Conservation (phyloP, 2,888 invertebrate genomes). For the Tenthredo notha region DNA sequence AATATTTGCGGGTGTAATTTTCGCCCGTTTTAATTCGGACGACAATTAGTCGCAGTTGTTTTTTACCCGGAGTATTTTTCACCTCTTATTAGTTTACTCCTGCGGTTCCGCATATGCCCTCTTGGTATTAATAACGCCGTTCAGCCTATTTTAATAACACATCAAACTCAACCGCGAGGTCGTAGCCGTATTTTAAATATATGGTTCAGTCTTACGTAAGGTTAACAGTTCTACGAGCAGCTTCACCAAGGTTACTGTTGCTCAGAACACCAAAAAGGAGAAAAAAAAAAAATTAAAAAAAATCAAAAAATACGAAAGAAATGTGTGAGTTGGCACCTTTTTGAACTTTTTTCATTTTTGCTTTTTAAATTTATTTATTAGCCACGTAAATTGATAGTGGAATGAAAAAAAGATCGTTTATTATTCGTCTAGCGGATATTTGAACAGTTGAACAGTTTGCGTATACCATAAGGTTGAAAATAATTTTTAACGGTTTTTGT, state of each 20-base stretch:
- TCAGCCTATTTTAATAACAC: constrained; percentile 61
- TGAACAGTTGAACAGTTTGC: neutral
- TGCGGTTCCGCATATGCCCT: constrained; percentile 11
- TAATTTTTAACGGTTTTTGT: neutral
- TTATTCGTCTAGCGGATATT: neutral
- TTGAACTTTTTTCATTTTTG: neutral
- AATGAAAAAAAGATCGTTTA: neutral
- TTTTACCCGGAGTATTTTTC: neutral
- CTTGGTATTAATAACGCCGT: constrained; percentile 58
- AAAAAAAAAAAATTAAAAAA: constrained; percentile 9
- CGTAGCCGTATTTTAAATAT: constrained; percentile 53
- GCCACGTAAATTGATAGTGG: neutral
- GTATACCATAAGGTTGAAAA: neutral
- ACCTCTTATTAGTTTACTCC: neutral
- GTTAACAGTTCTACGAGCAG: constrained; percentile 56
- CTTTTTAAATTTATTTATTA: neutral
- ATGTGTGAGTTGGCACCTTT: neutral
- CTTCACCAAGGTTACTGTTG: constrained; percentile 44
- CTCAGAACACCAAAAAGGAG: neutral
- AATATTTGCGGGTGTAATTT: neutral
- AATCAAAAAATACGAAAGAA: neutral
- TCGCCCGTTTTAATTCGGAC: neutral
- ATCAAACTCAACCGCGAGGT: constrained; percentile 57
- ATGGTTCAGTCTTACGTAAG: constrained; percentile 47
- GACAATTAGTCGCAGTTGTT: neutral